Percentiles rank a stretch among this genome's conserved stretches.
phyloP scores from a whole-genome alignment of 2,888 invertebrate species.

The Melanargia galathea region DNA sequence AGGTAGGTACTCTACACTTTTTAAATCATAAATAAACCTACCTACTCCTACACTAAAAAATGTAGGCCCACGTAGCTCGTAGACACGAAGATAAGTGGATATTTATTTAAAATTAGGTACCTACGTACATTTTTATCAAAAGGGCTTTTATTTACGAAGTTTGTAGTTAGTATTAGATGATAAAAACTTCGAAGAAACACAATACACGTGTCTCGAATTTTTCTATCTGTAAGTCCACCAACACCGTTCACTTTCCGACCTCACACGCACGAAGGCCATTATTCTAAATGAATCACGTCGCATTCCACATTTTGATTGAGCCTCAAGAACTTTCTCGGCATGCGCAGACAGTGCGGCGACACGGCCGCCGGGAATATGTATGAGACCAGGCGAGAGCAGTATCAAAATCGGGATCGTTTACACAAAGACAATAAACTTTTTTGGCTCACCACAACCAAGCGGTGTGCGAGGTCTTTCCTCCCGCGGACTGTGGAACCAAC shows the following conservation, averaged over 20 bases:
- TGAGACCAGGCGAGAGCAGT: conserved; percentile 47
- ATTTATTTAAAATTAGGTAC: too few species aligned
- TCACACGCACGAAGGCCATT: conserved; percentile 36
- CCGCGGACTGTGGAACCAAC: too few species aligned
- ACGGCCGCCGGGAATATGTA: conserved; percentile 57
- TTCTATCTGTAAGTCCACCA: conserved; percentile 22
- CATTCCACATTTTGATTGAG: conserved; percentile 43
- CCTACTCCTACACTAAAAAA: too few species aligned
- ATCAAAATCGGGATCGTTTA: conserved; percentile 19
- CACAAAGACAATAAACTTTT: not conserved
- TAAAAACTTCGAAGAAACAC: conserved; percentile 5
- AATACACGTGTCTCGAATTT: conserved; percentile 28
- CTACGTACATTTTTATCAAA: not conserved
- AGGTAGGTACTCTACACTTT: too few species aligned
- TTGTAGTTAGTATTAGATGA: not conserved
- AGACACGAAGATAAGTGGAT: too few species aligned
- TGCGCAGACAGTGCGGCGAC: conserved; percentile 58
- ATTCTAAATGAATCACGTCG: conserved; percentile 38
- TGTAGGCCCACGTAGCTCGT: too few species aligned
- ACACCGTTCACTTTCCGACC: conserved; percentile 34
- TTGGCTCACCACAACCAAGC: too few species aligned
- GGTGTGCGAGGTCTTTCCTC: too few species aligned
- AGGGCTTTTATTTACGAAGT: not conserved
- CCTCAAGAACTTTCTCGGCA: conserved; percentile 42
- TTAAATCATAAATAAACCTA: too few species aligned